Evolutionary conservation across 2,888 invertebrate genomes (phyloP).

Genomic region (Tribolium freemani): DNA sequence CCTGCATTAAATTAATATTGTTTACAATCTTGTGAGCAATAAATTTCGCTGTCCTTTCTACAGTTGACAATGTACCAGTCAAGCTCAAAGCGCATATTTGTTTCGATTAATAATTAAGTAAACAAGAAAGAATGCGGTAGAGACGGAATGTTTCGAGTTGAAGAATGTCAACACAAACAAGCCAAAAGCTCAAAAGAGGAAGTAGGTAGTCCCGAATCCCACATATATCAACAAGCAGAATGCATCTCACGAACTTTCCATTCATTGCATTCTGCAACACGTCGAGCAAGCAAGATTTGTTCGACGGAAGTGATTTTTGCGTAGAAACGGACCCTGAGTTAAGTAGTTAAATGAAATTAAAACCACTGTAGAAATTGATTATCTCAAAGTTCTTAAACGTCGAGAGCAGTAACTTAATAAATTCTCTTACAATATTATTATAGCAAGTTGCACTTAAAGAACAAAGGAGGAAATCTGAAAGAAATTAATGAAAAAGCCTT

Average conservation of each 20-base stretch:
- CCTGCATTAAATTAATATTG: neutral
- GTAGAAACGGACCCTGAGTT: conserved; percentile 5
- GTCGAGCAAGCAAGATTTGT: conserved; percentile 4
- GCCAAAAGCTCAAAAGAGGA: conserved; percentile 9
- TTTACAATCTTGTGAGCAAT: neutral
- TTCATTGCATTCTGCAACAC: conserved; percentile 36
- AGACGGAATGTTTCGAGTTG: neutral
- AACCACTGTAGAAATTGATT: conserved; percentile 42
- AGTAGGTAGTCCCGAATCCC: conserved; percentile 16
- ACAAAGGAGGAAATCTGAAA: conserved; percentile 44
- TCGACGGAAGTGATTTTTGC: conserved; percentile 3
- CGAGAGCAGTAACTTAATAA: conserved; percentile 41
- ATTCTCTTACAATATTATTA: conserved; percentile 42
- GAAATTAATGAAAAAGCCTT: conserved; percentile 47
- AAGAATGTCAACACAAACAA: neutral
- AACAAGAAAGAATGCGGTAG: neutral
- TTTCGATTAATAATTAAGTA: neutral
- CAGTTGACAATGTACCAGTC: neutral
- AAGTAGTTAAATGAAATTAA: conserved; percentile 39
- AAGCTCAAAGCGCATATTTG: neutral
- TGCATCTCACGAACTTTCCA: conserved; percentile 41
- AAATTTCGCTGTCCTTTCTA: neutral
- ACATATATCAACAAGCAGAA: conserved; percentile 22
- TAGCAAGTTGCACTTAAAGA: conserved; percentile 44
- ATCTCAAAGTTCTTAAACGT: conserved; percentile 41